Evolutionary conservation across 2,113 vertebrate genomes (phyloP).

Genomic region (Scartelaos histophorus): DNA sequence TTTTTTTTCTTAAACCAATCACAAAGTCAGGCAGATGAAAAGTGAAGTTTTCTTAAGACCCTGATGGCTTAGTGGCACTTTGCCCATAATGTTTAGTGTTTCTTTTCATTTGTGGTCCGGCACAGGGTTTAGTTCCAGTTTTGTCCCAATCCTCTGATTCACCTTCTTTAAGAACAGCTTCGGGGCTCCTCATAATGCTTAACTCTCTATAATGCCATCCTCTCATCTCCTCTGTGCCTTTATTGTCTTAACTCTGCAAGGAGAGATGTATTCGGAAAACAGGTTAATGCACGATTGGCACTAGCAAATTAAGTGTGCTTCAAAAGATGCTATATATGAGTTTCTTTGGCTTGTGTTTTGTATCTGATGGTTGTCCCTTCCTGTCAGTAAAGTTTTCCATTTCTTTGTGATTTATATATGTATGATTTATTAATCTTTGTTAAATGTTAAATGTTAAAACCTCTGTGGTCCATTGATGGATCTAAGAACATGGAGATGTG

Average conservation of each 20-base stretch:
- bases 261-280: conserved; percentile 61
- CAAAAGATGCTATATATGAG: conserved; percentile 43
- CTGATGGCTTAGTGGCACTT: conserved; percentile 73
- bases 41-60: conserved; percentile 65
- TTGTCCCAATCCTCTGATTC: conserved; percentile 79
- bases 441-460: conserved; percentile 26
- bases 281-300: conserved; percentile 73
- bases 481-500: conserved; percentile 59
- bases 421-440: conserved; percentile 7
- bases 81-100: conserved; percentile 65
- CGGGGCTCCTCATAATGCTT: conserved; percentile 74
- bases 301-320: conserved; percentile 46
- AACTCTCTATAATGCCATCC: conserved; percentile 72
- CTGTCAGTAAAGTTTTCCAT: conserved; percentile 13
- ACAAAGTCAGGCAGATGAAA: conserved; percentile 63
- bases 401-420: conserved; percentile 10
- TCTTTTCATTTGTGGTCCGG: conserved; percentile 70
- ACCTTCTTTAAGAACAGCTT: conserved; percentile 76
- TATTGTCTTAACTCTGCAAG: conserved; percentile 74
- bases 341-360: conserved; percentile 32
- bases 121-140: conserved; percentile 74
- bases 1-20: conserved; percentile 46
- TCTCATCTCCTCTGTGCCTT: conserved; percentile 71
- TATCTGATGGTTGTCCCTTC: conserved; percentile 32
- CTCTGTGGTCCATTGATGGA: conserved; percentile 51